Percentiles rank a stretch among this genome's conserved stretches.
Evolutionary conservation across 2,888 invertebrate genomes (phyloP).

Genomic region (Gonocerus acuteangulatus): DNA sequence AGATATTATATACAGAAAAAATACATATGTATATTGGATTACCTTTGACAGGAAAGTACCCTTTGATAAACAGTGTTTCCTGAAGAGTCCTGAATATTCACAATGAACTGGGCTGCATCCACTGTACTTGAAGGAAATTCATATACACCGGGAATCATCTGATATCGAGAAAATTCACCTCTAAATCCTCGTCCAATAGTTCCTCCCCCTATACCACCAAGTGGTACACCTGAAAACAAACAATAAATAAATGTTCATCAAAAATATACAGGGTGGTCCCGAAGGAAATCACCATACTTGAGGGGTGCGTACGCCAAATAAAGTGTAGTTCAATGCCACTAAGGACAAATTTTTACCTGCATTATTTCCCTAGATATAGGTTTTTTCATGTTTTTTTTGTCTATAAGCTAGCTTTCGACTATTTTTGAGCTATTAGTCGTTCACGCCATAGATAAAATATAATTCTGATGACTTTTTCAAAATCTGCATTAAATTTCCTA

Average conservation of each 20-base stretch:
- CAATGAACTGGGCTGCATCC: constrained; percentile 82
- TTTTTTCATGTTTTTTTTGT: neutral
- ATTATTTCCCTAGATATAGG: no score
- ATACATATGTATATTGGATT: no score
- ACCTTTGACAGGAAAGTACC: constrained; percentile 66
- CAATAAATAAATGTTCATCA: neutral
- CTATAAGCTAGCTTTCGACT: no score
- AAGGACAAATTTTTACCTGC: no score
- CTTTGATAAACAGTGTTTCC: constrained; percentile 68
- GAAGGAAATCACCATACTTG: no score
- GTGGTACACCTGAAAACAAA: constrained; percentile 60
- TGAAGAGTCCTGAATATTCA: constrained; percentile 66
- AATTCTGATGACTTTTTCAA: no score
- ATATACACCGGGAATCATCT: constrained; percentile 81
- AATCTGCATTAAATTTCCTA: no score
- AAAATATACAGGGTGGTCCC: neutral
- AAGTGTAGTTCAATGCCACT: no score
- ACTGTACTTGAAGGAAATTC: constrained; percentile 64
- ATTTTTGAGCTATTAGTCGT: no score
- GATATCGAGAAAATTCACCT: constrained; percentile 89
- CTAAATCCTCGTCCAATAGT: constrained; percentile 85
- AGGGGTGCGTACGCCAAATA: no score
- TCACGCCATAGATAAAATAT: no score
- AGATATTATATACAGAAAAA: no score
- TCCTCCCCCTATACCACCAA: constrained; percentile 74